A percentile compares a stretch with the other conserved stretches of the same genome.
phyloP scores from a whole-genome alignment of 2,797 vertebrate genomes.

The Crax fasciolata region DNA sequence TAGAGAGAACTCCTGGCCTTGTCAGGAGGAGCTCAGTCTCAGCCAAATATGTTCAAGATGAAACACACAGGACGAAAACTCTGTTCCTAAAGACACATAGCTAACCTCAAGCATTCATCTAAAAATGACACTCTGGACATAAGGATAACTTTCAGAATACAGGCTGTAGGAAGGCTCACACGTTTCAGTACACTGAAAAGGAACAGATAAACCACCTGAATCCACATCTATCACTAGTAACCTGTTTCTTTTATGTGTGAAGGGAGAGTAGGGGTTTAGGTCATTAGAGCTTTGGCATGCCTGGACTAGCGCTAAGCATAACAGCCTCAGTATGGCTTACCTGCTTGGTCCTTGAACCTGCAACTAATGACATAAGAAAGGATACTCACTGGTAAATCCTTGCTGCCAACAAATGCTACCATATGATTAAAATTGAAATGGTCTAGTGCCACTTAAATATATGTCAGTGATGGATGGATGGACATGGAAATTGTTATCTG shows the following conservation, averaged over 20 bases:
- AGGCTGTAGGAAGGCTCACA: not conserved
- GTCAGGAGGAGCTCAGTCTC: not conserved
- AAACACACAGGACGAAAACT: not conserved
- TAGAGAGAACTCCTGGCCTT: not conserved
- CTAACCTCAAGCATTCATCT: not conserved
- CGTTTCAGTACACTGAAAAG: not conserved
- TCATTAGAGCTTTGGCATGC: not conserved
- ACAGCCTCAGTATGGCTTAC: not conserved
- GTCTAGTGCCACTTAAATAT: not conserved
- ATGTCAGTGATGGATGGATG: not conserved
- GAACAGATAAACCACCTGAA: conserved; percentile 12
- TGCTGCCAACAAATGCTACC: not conserved
- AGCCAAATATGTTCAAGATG: not conserved
- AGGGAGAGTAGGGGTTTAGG: not conserved
- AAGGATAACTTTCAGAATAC: not conserved
- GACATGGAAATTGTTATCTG: not conserved
- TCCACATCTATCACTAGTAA: conserved; percentile 15
- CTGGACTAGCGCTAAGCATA: not conserved
- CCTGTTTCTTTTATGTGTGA: not conserved
- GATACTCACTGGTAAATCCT: not conserved
- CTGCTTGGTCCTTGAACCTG: not conserved
- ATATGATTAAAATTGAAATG: not conserved
- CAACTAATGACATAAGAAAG: not conserved
- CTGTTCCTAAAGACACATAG: not conserved
- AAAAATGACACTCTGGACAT: not conserved